Evolutionary conservation across 2,797 vertebrate genomes (phyloP), one percentile per base, ranked within the genome.

Genomic region (Rhodeus uyekii): DNA sequence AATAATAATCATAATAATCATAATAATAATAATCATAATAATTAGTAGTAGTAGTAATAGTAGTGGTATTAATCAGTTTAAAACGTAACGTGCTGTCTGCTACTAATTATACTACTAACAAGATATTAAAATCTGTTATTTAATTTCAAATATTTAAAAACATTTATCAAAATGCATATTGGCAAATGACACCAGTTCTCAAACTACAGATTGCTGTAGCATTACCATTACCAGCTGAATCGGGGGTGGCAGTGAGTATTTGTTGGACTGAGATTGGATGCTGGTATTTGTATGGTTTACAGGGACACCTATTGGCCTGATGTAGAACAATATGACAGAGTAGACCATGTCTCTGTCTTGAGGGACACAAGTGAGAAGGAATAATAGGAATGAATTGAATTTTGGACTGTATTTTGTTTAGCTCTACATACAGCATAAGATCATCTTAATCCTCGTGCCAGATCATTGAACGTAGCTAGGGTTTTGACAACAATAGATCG

Each of bases 251-350:
- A 29, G 19, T 29, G 24, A 50, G 18, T 22, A 61, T 60, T 34
- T 16, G 69, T 1, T 14, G 16, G 6, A 46, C 63, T 27, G 72
- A 77, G 29, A 55, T 48, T 48, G 36, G 42, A 13, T 53, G 32
- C 71, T 22, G 74, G n/a, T 22, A 65, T 93, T 94, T 93, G 82
- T 81, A 86, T 95, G 97, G 97, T 96, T 96, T 98, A 95, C 94
- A 96, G 95, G 92, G 96, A 95, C 98, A 97, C 94, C 98, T 99
- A 95, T 96, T 96, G 98, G 97, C 92, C 87, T 85, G 24, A 0
- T 48, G 58, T 13, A 74, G 58, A 81, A 79, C 64, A 60, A 50
- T 50, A 80, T 22, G 46, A 8, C 36, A 68, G 36, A 29, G 55
- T 44, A 48, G 42, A 64, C n/a, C 0, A 69, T 42, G 24, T 53